phyloP scores from a whole-genome alignment of 2,888 invertebrate species.

The Oscheius onirici region DNA sequence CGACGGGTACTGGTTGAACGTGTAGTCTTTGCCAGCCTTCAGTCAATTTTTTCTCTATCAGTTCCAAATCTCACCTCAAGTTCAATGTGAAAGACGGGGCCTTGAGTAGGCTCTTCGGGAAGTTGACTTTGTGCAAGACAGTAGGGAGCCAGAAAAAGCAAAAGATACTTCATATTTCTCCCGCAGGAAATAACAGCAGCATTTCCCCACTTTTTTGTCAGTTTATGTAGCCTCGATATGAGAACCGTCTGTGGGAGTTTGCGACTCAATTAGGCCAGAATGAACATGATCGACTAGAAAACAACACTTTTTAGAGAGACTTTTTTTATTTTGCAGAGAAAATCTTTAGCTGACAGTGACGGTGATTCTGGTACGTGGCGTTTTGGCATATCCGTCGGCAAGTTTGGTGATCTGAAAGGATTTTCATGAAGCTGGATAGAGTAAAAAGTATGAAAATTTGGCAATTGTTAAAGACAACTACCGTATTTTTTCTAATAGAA shows the following conservation, averaged over 20 bases:
- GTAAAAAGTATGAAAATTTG: too few relatives aligned
- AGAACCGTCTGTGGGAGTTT: not conserved
- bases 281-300: too few relatives aligned
- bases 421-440: too few relatives aligned
- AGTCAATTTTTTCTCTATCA: not conserved
- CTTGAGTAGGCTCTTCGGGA: too few relatives aligned
- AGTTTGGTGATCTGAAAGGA: constrained; percentile 2
- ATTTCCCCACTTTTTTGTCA: not conserved
- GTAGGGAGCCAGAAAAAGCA: not conserved
- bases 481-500: too few relatives aligned
- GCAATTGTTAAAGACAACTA: too few relatives aligned
- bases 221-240: not conserved
- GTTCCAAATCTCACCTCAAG: too few relatives aligned
- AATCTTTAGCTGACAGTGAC: constrained; percentile 16
- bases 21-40: not conserved
- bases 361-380: constrained; percentile 8
- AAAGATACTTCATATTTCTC: not conserved
- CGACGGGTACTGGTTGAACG: not conserved
- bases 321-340: not conserved
- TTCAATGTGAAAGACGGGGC: too few relatives aligned
- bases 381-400: constrained; percentile 3
- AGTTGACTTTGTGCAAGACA: not conserved
- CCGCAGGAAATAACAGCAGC: not conserved
- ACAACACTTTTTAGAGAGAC: too few relatives aligned
- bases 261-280: not conserved